A percentile compares a stretch with the other conserved stretches of the same genome.
phyloP scores from a whole-genome alignment of 2,113 vertebrate species.

The Ramphastos sulfuratus region DNA sequence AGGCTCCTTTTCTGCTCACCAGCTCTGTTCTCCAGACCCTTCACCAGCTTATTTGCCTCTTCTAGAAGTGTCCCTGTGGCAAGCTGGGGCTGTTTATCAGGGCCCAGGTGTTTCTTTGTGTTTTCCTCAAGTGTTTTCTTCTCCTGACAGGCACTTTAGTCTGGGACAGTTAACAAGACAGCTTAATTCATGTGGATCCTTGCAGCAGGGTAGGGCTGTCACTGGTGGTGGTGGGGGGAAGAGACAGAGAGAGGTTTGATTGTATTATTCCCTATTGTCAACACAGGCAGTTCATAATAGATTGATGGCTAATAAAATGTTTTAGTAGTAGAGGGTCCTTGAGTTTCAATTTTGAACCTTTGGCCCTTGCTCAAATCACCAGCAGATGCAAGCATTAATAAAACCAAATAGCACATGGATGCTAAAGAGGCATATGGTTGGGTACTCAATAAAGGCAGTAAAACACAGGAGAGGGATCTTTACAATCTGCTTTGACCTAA shows the following conservation, averaged over 20 bases:
- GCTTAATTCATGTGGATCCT: slow-evolving; percentile 52
- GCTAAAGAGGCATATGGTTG: slow-evolving; percentile 46
- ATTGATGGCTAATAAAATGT: slow-evolving; percentile 64
- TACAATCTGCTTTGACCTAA: slow-evolving; percentile 23
- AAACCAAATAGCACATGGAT: slow-evolving; percentile 44
- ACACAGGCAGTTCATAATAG: slow-evolving; percentile 45
- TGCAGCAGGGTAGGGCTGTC: slow-evolving; percentile 37
- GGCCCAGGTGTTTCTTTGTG: neutral
- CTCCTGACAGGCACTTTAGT: slow-evolving; percentile 26
- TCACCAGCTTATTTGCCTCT: too few species aligned
- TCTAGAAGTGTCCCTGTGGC: neutral
- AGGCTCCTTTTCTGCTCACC: too few species aligned
- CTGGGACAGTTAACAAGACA: slow-evolving; percentile 15
- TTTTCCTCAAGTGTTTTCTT: neutral
- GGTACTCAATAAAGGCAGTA: neutral
- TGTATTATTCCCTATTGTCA: slow-evolving; percentile 59
- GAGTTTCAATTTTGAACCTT: slow-evolving; percentile 64
- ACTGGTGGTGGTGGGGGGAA: neutral
- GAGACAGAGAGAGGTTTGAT: slow-evolving; percentile 21
- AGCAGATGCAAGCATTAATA: slow-evolving; percentile 57
- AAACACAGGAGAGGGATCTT: slow-evolving; percentile 22
- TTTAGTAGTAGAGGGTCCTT: slow-evolving; percentile 55
- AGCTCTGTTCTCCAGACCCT: too few species aligned
- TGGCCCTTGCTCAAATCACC: slow-evolving; percentile 56
- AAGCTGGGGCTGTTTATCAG: neutral